phyloP scores from a whole-genome alignment of 2,113 vertebrate species.

The Myanophis thanlyinensis region DNA sequence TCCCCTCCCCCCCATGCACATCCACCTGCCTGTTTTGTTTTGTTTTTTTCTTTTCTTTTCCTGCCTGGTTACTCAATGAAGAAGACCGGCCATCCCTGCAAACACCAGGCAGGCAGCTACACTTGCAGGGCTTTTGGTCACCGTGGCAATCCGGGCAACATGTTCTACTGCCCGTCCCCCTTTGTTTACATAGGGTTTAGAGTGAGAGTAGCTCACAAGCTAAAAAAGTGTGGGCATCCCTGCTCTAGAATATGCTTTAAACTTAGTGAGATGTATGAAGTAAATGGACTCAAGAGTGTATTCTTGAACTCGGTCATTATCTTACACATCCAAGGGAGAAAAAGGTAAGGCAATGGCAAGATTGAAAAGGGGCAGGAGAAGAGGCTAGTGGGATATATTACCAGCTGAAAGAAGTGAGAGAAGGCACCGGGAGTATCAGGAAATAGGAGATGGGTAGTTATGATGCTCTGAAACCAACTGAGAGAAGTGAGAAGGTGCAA shows the following conservation, averaged over 20 bases:
- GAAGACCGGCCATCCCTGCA: too few relatives aligned
- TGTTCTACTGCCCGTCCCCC: too few relatives aligned
- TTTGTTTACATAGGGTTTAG: too few relatives aligned
- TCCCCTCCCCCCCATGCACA: too few relatives aligned
- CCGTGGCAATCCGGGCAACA: too few relatives aligned
- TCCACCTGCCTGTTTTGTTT: too few relatives aligned
- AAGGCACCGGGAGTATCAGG: background rate
- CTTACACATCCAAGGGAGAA: background rate
- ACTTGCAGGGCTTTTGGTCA: too few relatives aligned
- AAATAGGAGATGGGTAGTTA: background rate
- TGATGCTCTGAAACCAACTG: background rate
- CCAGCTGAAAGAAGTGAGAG: background rate
- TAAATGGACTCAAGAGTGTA: background rate
- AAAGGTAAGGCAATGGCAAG: background rate
- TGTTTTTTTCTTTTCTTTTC: too few relatives aligned
- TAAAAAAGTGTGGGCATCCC: too few relatives aligned
- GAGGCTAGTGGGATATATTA: background rate
- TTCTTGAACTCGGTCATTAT: background rate
- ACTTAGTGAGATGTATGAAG: background rate
- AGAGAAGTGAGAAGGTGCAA: background rate
- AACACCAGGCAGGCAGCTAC: too few relatives aligned
- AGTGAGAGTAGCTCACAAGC: too few relatives aligned
- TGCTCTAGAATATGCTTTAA: background rate
- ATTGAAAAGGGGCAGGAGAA: background rate
- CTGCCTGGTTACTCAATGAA: too few relatives aligned